Conservation (phyloP, 1,140 invertebrate genomes). For the Macrocentrus cingulum region DNA sequence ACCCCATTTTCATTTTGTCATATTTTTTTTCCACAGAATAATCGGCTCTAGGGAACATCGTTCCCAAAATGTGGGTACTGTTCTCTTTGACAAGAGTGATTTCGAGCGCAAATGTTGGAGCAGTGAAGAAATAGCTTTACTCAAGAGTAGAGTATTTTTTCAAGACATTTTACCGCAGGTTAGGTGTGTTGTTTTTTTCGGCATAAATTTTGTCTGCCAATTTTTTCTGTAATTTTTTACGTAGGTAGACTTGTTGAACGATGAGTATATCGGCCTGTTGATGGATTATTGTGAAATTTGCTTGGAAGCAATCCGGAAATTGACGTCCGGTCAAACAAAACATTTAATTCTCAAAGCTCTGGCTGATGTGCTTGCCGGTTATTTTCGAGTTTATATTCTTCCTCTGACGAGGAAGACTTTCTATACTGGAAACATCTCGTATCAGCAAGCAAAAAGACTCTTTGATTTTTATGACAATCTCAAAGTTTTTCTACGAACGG, state of each 20-base stretch:
- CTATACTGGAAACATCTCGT: slow-evolving; percentile 64
- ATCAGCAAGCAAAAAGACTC: slow-evolving; percentile 56
- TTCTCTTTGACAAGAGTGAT: slow-evolving; percentile 45
- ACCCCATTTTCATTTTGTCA: background rate
- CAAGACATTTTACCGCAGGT: slow-evolving; percentile 49
- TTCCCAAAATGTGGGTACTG: slow-evolving; percentile 39
- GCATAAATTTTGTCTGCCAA: background rate
- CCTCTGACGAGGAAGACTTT: slow-evolving; percentile 62
- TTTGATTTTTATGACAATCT: slow-evolving; percentile 61
- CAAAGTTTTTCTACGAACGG: slow-evolving; percentile 60
- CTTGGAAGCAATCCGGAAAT: slow-evolving; percentile 51
- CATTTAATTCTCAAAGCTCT: slow-evolving; percentile 59
- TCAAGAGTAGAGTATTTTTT: slow-evolving; percentile 43
- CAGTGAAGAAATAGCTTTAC: slow-evolving; percentile 41
- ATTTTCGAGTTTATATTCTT: slow-evolving; percentile 60
- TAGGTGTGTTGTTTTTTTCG: background rate
- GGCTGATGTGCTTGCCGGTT: slow-evolving; percentile 60
- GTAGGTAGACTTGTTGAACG: slow-evolving; percentile 41
- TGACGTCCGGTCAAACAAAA: slow-evolving; percentile 51
- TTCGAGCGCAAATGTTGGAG: slow-evolving; percentile 43
- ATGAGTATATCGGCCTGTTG: slow-evolving; percentile 42
- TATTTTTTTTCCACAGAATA: background rate
- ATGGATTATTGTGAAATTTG: slow-evolving; percentile 61
- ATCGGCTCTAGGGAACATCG: background rate
- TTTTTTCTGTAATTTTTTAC: slow-evolving; percentile 6